Percentiles rank a stretch among this genome's conserved stretches.
These are phyloP conservation scores for Loris lydekkerianus DNA, from an alignment of 2,797 vertebrate genomes.

Conservation along the genomic window DNA sequence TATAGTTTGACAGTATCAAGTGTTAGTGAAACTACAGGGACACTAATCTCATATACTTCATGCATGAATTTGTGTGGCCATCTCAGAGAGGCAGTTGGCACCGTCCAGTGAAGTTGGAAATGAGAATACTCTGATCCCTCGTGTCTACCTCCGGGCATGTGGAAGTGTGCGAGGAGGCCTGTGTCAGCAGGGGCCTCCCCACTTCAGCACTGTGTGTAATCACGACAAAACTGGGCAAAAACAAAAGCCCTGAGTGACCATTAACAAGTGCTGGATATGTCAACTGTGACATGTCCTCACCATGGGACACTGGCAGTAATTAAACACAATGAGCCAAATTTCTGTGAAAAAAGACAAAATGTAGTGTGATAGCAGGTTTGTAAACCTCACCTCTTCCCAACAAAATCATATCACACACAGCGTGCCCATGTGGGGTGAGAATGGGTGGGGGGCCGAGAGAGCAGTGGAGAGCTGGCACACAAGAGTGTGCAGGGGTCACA, in stretches of 20 bases:
- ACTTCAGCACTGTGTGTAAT: not conserved
- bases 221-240: not conserved
- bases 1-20: not conserved
- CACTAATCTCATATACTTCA: accelerated
- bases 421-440: not conserved
- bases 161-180: not conserved
- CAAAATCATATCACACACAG: too few species aligned
- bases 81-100: not conserved
- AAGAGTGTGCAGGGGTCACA: accelerated
- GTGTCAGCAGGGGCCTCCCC: accelerated
- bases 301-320: not conserved
- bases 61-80: accelerated
- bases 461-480: not conserved
- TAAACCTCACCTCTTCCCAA: not conserved
- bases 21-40: not conserved
- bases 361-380: not conserved
- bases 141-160: not conserved
- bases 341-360: too few species aligned
- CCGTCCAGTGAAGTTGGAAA: accelerated
- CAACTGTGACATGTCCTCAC: not conserved
- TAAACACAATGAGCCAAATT: not conserved
- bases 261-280: accelerated
- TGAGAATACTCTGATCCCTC: accelerated
- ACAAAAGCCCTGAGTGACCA: accelerated
- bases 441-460: not conserved